Conservation (phyloP, 2,113 vertebrate species). For the Syngnathus scovelli region DNA sequence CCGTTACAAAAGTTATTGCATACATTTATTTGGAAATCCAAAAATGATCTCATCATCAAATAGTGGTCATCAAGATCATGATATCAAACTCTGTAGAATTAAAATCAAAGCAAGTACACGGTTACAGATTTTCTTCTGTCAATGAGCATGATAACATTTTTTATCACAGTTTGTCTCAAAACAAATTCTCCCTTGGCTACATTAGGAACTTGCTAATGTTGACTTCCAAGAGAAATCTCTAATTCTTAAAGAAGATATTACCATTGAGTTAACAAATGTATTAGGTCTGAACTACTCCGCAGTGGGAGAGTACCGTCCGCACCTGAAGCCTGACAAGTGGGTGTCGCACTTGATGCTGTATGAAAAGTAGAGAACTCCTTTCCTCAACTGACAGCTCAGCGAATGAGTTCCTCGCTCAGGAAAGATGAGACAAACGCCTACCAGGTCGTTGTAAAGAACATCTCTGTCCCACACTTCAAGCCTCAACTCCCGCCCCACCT, state of each 20-base stretch:
- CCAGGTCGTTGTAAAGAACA: constrained; percentile 62
- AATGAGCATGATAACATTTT: neutral
- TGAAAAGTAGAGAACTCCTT: constrained; percentile 68
- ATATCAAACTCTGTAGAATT: neutral
- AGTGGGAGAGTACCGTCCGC: constrained; percentile 66
- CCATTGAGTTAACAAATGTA: neutral
- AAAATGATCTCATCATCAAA: neutral
- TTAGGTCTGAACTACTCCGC: constrained; percentile 35
- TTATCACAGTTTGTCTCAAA: neutral
- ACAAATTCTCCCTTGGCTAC: neutral
- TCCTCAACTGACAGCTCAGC: constrained; percentile 64
- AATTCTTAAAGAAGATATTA: neutral
- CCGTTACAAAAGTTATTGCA: neutral
- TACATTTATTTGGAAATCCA: neutral
- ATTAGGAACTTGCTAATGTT: neutral
- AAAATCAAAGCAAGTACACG: neutral
- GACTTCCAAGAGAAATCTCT: neutral
- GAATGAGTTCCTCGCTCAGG: constrained; percentile 65
- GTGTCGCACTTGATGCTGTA: constrained; percentile 63
- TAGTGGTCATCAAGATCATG: neutral
- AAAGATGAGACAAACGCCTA: constrained; percentile 57
- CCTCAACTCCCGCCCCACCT: constrained; percentile 62
- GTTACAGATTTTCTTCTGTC: neutral
- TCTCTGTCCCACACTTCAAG: constrained; percentile 76
- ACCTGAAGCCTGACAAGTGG: constrained; percentile 67